Evolutionary conservation across 2,888 invertebrate genomes (phyloP).

Genomic region (Hypercompe scribonia): DNA sequence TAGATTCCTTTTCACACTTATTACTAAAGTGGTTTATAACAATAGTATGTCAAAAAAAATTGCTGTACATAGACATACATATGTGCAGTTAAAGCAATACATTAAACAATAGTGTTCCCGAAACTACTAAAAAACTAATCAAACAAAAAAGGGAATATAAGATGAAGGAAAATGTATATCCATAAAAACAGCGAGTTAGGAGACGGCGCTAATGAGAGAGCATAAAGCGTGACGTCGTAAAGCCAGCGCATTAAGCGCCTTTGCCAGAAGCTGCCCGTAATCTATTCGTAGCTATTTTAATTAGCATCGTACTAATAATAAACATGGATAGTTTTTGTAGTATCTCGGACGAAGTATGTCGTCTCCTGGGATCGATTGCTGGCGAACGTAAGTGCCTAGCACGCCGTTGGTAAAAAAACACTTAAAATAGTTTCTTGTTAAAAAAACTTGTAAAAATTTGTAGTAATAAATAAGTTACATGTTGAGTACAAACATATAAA

Average conservation of each 20-base stretch:
- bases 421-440: slow-evolving; percentile 76
- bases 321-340: slow-evolving; percentile 81
- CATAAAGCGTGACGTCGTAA: slow-evolving; percentile 85
- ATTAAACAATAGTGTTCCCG: slow-evolving; percentile 21
- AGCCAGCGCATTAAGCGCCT: slow-evolving; percentile 82
- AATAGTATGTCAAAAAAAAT: background rate
- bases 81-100: background rate
- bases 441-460: slow-evolving; percentile 60
- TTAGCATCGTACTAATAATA: slow-evolving; percentile 83
- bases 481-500: slow-evolving; percentile 35
- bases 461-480: background rate
- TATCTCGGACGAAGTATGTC: slow-evolving; percentile 73
- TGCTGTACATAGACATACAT: background rate
- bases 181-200: slow-evolving; percentile 76
- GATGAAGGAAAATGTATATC: slow-evolving; percentile 68
- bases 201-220: slow-evolving; percentile 82
- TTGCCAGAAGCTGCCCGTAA: slow-evolving; percentile 83
- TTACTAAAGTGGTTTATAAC: background rate
- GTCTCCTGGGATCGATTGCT: slow-evolving; percentile 55
- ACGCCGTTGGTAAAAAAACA: slow-evolving; percentile 68
- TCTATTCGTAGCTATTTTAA: slow-evolving; percentile 85
- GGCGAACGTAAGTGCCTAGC: slow-evolving; percentile 46
- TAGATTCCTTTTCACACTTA: background rate
- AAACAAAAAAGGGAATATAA: slow-evolving; percentile 60
- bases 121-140: slow-evolving; percentile 54